Evolutionary conservation across 2,113 vertebrate genomes (phyloP).

Genomic region (Pelusios castaneus): DNA sequence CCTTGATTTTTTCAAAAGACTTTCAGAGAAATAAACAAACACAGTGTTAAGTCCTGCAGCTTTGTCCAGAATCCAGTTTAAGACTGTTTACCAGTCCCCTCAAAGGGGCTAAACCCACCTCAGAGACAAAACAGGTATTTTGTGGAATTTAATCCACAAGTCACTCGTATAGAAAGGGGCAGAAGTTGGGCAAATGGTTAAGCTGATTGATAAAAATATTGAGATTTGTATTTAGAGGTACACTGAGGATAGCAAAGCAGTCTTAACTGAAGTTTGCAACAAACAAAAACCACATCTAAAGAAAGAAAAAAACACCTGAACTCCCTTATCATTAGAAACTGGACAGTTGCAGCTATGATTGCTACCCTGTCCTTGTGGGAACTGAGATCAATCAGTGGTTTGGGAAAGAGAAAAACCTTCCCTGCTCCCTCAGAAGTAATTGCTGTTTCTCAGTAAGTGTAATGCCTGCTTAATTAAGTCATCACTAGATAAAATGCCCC

Average conservation of each 20-base stretch:
- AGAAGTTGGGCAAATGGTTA: not conserved
- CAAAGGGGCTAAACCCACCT: not conserved
- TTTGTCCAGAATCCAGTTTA: not conserved
- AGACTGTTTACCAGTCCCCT: not conserved
- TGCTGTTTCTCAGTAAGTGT: not conserved
- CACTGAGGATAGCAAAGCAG: fast-evolving
- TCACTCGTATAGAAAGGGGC: not conserved
- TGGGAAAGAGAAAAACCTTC: fast-evolving
- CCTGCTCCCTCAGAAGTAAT: not conserved
- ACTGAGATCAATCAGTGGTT: fast-evolving
- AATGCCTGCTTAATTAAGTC: not conserved
- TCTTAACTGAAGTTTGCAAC: not conserved
- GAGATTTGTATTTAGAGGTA: not conserved
- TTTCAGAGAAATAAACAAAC: not conserved
- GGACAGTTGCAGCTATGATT: fast-evolving
- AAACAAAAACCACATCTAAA: not conserved
- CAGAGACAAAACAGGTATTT: not conserved
- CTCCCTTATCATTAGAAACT: fast-evolving
- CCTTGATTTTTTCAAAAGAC: fast-evolving
- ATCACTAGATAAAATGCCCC: not conserved
- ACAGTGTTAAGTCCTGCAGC: fast-evolving
- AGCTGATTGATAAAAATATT: not conserved
- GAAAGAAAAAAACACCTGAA: too few species aligned
- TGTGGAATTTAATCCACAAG: not conserved
- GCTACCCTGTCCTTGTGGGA: not conserved